A percentile compares a stretch with the other conserved stretches of the same genome.
phyloP scores from a whole-genome alignment of 2,797 vertebrate genomes.

The Hapalemur alaotrensis region DNA sequence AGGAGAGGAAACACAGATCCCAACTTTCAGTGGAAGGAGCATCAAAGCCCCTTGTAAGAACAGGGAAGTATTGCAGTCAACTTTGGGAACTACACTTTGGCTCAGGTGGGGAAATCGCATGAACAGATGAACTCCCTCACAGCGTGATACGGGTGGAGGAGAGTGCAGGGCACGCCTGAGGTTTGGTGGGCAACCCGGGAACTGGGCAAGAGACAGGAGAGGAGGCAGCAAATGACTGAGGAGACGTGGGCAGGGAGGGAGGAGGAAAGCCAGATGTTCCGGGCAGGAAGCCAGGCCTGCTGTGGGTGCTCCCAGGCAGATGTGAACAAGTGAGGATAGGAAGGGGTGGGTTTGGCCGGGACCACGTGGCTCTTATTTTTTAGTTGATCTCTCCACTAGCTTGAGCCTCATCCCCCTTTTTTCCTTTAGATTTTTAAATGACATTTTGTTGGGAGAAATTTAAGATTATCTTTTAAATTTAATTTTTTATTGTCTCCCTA shows the following conservation, averaged over 20 bases:
- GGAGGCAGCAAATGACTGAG: background rate
- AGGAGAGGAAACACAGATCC: background rate
- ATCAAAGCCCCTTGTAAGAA: background rate
- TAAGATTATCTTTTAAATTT: background rate
- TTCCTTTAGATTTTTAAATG: background rate
- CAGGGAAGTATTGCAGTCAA: background rate
- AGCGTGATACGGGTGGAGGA: background rate
- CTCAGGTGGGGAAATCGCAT: fast-evolving
- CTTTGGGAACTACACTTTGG: background rate
- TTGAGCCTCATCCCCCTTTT: background rate
- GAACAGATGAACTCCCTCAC: background rate
- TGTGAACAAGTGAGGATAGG: background rate
- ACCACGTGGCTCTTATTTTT: background rate
- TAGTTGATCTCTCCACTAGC: background rate
- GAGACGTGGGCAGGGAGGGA: background rate
- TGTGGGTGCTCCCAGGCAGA: background rate
- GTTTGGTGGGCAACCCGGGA: background rate
- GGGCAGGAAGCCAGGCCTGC: background rate
- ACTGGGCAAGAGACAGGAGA: background rate
- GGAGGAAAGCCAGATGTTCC: background rate
- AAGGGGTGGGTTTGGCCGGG: background rate
- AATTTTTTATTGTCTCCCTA: background rate
- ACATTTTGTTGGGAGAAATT: conserved; percentile 7
- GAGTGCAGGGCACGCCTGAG: fast-evolving
- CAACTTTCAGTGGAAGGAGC: background rate